These are phyloP conservation scores for Cyrtorhinus lividipennis DNA, from an alignment of 1,140 invertebrate species.

Conservation along the genomic window DNA sequence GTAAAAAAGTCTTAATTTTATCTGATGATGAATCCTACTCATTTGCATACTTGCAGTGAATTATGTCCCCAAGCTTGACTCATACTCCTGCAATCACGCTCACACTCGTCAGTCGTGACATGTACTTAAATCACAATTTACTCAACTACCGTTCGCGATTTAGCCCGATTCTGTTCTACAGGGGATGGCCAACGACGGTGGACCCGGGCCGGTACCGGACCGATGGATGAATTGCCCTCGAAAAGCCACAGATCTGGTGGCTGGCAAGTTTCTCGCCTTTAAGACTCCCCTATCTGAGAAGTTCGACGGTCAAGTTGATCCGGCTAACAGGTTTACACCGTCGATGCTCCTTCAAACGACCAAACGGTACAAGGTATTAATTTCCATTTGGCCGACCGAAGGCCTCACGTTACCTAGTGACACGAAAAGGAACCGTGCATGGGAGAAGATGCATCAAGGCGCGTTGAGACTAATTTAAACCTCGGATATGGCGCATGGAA, in stretches of 20 bases:
- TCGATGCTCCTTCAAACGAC: slow-evolving; percentile 64
- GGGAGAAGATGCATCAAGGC: not conserved
- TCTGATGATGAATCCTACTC: too few species aligned
- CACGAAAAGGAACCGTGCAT: not conserved
- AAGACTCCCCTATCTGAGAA: slow-evolving; percentile 73
- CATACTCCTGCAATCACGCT: too few species aligned
- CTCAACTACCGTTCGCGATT: too few species aligned
- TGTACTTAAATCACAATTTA: too few species aligned
- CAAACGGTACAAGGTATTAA: slow-evolving; percentile 57
- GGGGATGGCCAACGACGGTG: slow-evolving; percentile 22
- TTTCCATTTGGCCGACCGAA: too few species aligned
- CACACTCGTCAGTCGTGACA: too few species aligned
- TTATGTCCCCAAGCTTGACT: too few species aligned
- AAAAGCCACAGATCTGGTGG: slow-evolving; percentile 57
- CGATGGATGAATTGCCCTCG: slow-evolving; percentile 87
- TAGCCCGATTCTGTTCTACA: too few species aligned
- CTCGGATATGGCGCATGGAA: too few species aligned
- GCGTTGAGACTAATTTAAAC: not conserved
- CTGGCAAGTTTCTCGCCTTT: slow-evolving; percentile 74
- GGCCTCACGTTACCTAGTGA: slow-evolving; percentile 11
- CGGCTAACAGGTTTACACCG: slow-evolving; percentile 63
- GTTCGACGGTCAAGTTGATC: slow-evolving; percentile 67
- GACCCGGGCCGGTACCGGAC: slow-evolving; percentile 57
- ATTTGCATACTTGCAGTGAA: too few species aligned
- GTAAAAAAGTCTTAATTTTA: too few species aligned